phyloP scores from a whole-genome alignment of 1,140 invertebrate species.

The Cyclargus thomasi region DNA sequence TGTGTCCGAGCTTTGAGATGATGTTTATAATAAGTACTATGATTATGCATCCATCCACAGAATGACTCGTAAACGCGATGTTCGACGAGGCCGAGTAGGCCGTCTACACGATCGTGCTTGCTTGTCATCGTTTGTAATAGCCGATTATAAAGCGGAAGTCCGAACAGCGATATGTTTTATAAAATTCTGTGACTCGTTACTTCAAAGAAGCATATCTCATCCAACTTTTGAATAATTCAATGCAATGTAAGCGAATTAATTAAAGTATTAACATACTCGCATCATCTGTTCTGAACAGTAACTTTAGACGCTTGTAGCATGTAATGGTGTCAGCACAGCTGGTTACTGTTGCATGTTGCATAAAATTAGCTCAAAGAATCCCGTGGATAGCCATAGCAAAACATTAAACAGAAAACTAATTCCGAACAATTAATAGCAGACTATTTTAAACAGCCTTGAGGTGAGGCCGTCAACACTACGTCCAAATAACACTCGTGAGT shows the following conservation, averaged over 20 bases:
- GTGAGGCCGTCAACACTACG: slow-evolving; percentile 38
- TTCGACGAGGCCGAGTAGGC: too few relatives aligned
- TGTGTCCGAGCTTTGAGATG: not conserved
- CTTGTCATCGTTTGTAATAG: too few relatives aligned
- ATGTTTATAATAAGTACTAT: too few relatives aligned
- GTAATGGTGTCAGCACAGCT: not conserved
- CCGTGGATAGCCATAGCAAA: slow-evolving; percentile 45
- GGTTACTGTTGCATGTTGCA: not conserved
- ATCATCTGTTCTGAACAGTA: not conserved
- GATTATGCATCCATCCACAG: too few relatives aligned
- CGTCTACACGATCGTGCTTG: too few relatives aligned
- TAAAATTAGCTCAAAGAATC: not conserved
- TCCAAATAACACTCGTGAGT: slow-evolving; percentile 40
- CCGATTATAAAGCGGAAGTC: too few relatives aligned
- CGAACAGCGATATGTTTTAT: too few relatives aligned
- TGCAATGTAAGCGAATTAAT: not conserved
- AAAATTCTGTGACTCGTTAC: too few relatives aligned
- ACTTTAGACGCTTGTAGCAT: not conserved
- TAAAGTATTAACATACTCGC: not conserved
- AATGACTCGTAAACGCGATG: too few relatives aligned
- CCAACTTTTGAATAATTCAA: too few relatives aligned
- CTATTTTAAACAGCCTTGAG: slow-evolving; percentile 61
- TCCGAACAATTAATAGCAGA: slow-evolving; percentile 42
- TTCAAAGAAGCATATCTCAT: too few relatives aligned
- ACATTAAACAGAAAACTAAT: slow-evolving; percentile 44